Percentiles rank a stretch among this genome's conserved stretches.
Evolutionary conservation across 2,888 invertebrate species (phyloP).

Genomic region (Lypha dubia): DNA sequence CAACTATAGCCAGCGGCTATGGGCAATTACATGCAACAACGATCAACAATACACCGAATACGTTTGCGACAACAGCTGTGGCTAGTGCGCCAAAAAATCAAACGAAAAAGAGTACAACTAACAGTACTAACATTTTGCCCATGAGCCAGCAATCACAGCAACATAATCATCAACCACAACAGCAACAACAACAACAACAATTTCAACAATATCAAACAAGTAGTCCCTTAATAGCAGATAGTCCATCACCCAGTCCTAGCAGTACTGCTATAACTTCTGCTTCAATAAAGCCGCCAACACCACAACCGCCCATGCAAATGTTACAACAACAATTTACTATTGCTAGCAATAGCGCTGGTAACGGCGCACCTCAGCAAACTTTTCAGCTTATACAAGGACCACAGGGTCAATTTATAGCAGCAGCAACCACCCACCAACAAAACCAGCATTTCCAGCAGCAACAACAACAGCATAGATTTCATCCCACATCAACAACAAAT

Average conservation of each 20-base stretch:
- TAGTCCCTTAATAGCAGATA: slow-evolving; percentile 83
- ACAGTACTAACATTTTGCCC: slow-evolving; percentile 72
- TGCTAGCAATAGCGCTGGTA: slow-evolving; percentile 73
- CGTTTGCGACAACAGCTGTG: slow-evolving; percentile 83
- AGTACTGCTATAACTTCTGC: slow-evolving; percentile 78
- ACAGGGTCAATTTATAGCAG: slow-evolving; percentile 80
- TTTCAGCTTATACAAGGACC: slow-evolving; percentile 81
- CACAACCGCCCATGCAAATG: slow-evolving; percentile 77
- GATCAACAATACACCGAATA: slow-evolving; percentile 81
- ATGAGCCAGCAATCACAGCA: slow-evolving; percentile 74
- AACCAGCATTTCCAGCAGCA: slow-evolving; percentile 72
- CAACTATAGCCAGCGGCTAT: slow-evolving; percentile 80
- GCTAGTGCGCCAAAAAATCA: slow-evolving; percentile 83
- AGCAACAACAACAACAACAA: slow-evolving; percentile 79
- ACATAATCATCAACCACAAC: slow-evolving; percentile 73
- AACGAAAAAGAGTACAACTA: slow-evolving; percentile 81
- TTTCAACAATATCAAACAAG: slow-evolving; percentile 81
- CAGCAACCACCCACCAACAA: slow-evolving; percentile 74
- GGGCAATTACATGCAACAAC: slow-evolving; percentile 82
- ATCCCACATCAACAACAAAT: slow-evolving; percentile 71
- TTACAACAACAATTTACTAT: slow-evolving; percentile 81
- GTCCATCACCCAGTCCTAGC: slow-evolving; percentile 83
- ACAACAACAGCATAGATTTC: slow-evolving; percentile 77
- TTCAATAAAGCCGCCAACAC: slow-evolving; percentile 80
- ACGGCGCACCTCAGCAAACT: slow-evolving; percentile 77